Evolutionary conservation across 2,113 vertebrate genomes (phyloP), one percentile per base, ranked within the genome.

Genomic region (Centropus unirufus): DNA sequence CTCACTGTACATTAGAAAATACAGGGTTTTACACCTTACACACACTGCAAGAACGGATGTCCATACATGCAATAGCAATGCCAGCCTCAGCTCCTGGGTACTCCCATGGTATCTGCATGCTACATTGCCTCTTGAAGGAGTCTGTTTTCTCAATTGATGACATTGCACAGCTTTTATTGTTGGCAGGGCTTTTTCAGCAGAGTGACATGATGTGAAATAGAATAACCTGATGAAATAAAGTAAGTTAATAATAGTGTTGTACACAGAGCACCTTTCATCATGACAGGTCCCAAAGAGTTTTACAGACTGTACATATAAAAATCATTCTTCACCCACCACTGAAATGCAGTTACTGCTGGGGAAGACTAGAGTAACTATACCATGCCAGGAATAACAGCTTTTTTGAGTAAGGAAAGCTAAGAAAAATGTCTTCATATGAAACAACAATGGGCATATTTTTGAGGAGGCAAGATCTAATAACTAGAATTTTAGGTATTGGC

Each of bases 391-490:
- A 92, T 86, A 94, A 87, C 89, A 96, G 85, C 85, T 96, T 90
- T 92, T 95, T 83, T 83, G 80, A 78, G 83, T 54, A 91, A 85
- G 42, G 17, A 63, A 93, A 82, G 70, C 83, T 58, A 83, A 83
- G 58, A 87, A 92, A 89, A 89, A 76, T 59, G 26, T 83, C 70
- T 74, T 80, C 27, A 4, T 90, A 22, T 82, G 59, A 92, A 96
- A 94, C 89, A 92, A 97, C 87, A 89, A 93, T 96, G 91, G 84
- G 87, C 92, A 86, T 92, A 70, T n/a, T n/a, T 79, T 88, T 81
- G 68, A 30, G 9, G n/a, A 85, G 0, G 2, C 47, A 34, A 2
- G 66, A 81, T 94, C 42, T 92, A 91, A 92, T 95, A 95, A 81
- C 73, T 87, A 84, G 12, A 72, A 87, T 95, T 95, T 96, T n/a